Percentiles rank a stretch among this genome's conserved stretches.
These are phyloP conservation scores for Sturnira hondurensis DNA, from an alignment of 2,113 vertebrate species.

Conservation along the genomic window DNA sequence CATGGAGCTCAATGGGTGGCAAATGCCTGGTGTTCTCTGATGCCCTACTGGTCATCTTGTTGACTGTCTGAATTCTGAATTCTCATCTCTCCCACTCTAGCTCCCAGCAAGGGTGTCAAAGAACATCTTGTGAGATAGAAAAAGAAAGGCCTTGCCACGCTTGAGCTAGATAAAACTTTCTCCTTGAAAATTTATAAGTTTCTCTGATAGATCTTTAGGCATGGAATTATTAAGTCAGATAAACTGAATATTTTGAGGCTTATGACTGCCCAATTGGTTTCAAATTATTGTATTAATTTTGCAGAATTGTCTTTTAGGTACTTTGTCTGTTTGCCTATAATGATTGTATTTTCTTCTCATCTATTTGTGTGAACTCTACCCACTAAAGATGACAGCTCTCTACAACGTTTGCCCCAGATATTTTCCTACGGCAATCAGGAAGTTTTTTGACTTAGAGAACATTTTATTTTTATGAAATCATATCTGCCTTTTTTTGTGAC, in stretches of 20 bases:
- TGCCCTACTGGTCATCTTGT: neutral
- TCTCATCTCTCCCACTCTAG: neutral
- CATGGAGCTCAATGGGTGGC: neutral
- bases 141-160: neutral
- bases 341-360: neutral
- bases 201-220: neutral
- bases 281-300: neutral
- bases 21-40: fast-evolving
- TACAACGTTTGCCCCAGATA: neutral
- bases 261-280: neutral
- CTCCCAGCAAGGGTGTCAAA: neutral
- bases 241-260: neutral
- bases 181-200: neutral
- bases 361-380: neutral
- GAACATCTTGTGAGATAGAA: neutral
- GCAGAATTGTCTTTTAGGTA: neutral
- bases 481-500: neutral
- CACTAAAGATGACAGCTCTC: neutral
- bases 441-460: neutral
- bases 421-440: neutral
- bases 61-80: neutral
- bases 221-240: neutral
- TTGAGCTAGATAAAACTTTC: neutral
- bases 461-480: neutral
- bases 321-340: neutral